Evolutionary conservation across 1,140 invertebrate species (phyloP), one percentile per base, ranked within the genome.

Genomic region (Capitella teleta): DNA sequence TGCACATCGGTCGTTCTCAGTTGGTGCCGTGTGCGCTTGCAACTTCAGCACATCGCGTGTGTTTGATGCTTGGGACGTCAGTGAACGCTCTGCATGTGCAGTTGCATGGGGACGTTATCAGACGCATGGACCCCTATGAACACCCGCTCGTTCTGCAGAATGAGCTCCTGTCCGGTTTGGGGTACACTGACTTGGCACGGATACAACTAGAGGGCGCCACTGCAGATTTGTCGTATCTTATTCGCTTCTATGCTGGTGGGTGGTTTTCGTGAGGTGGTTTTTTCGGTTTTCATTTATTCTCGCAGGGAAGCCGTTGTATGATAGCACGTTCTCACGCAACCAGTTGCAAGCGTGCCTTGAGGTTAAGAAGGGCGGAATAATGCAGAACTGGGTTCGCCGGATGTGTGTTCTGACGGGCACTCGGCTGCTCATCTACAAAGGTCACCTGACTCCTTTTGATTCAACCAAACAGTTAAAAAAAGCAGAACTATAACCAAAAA

Each of bases 221-320:
- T 21, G 53, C 61, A 32, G 61, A 68, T 37, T 51, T 72, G 4
- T 42, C 50, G 18, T 72, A 60, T 51, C 58, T 71, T n/a, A 58
- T 72, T 43, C 62, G 63, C 48, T 73, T 72, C 37, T 71, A 72
- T 58, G 58, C 67, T 55, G 70, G 70, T 72, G 41, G 19, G 47
- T 48, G 41, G 21, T 8, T 16, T 16, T 28, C 21, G 3, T 25
- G n/a, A 16, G 14, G 38, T 8, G 38, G 6, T 5, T 26, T 12
- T 32, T 44, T 49, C 23, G 16, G 36, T 6, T 3, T n/a, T 37
- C 8, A 6, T 37, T 37, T n/a, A 5, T n/a, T 40, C 51, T 58
- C 53, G 34, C 52, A 72, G 70, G 70, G 5, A 72, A 72, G 52
- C 67, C 67, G 2, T 40, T 68, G 30, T 59, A 61, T 23, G 67